These are phyloP conservation scores for Sinocyclocheilus maitianheensis DNA, from an alignment of 2,113 vertebrate species.

Conservation along the genomic window DNA sequence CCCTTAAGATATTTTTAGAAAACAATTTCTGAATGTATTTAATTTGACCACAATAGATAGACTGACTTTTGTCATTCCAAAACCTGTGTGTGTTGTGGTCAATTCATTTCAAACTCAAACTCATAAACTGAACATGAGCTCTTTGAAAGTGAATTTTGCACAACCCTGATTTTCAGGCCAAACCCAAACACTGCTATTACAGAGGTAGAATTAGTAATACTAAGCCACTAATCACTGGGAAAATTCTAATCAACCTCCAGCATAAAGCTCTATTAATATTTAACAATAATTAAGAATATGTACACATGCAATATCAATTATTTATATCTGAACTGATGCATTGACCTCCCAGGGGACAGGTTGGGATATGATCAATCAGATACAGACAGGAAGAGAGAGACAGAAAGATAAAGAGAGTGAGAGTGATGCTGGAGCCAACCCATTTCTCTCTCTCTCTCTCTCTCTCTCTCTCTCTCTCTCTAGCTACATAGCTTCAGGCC, in stretches of 20 bases:
- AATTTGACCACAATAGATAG: too few species aligned
- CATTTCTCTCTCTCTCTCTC: not conserved
- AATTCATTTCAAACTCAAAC: not conserved
- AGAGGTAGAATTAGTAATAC: conserved; percentile 22
- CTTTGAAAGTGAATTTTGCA: not conserved
- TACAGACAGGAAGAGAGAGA: conserved; percentile 26
- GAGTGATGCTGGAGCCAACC: conserved; percentile 1
- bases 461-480: not conserved
- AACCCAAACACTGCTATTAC: not conserved
- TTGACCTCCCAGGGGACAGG: conserved; percentile 65
- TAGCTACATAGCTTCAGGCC: conserved; percentile 29
- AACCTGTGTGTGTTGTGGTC: not conserved
- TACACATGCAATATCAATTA: conserved; percentile 73
- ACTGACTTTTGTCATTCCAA: not conserved
- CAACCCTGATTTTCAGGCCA: not conserved
- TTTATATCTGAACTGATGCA: conserved; percentile 70
- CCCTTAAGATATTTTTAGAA: too few species aligned
- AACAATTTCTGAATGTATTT: too few species aligned
- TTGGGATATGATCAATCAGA: conserved; percentile 70
- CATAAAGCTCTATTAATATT: conserved; percentile 68
- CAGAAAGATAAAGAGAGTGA: conserved; percentile 40
- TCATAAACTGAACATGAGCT: not conserved
- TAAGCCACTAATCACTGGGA: conserved; percentile 49
- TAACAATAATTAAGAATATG: conserved; percentile 74
- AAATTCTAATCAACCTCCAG: conserved; percentile 57